Evolutionary conservation across 2,888 invertebrate species (phyloP), one percentile per base, ranked within the genome.

Genomic region (Epicampocera succincta): DNA sequence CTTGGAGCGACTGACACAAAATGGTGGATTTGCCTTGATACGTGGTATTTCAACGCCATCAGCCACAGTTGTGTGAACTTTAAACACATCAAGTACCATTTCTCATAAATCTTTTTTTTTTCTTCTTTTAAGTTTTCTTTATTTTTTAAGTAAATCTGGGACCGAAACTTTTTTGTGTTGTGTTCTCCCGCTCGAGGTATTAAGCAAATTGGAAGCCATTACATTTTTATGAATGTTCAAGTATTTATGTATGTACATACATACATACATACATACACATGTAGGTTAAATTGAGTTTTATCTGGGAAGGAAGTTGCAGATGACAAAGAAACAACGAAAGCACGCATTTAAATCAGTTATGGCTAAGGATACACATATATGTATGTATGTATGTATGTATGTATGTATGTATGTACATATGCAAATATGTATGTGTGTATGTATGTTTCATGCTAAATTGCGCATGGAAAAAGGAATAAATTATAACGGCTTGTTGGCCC

Each of bases 121-220:
- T 9, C 0, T 46, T 13, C 38, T 46, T 38, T n/a, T 17, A n/a
- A 19, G 15, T 56, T 11, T 5, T 0, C 33, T 38, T n/a, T 17
- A n/a, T 33, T 25, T 56, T 11, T 5, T 0, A 61, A 52, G 11
- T 33, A 48, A 38, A 56, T 11, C 15, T 21, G 48, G 11, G 33
- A 19, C 38, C 3, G 1, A 68, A 42, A 21, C 6, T 29, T 25
- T 21, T 33, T 61, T 46, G 44, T 52, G 19, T 12, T 33, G 21
- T 66, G 33, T 29, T 42, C 61, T 54, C 76, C 25, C 29, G 38
- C 77, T 40, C 29, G 48, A 50, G 63, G 42, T 71, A 71, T 77
- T 71, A 71, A 63, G 71, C 65, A 77, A 77, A 81, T 76, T 81
- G 76, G 68, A 56, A 73, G 56, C 63, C 63, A 81, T 81, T 81